A percentile compares a stretch with the other conserved stretches of the same genome.
phyloP scores from a whole-genome alignment of 2,888 invertebrate genomes.

The Lochmaea crataegi region DNA sequence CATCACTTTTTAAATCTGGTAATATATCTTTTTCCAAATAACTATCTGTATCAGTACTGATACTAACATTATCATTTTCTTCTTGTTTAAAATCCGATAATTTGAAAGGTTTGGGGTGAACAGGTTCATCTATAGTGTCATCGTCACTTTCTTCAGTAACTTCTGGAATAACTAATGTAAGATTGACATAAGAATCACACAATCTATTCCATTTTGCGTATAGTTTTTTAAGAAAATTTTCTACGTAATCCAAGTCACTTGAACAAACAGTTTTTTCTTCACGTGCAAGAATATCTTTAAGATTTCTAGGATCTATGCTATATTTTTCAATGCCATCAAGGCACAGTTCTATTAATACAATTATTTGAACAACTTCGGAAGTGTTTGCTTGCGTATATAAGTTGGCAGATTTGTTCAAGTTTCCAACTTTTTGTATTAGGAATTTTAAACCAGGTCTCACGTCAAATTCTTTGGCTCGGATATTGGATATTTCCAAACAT shows the following conservation, averaged over 20 bases:
- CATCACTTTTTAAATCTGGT: constrained; percentile 62
- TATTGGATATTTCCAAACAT: constrained; percentile 85
- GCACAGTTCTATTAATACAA: constrained; percentile 87
- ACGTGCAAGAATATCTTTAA: constrained; percentile 70
- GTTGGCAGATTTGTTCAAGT: constrained; percentile 87
- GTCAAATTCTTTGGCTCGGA: constrained; percentile 88
- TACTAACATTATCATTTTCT: constrained; percentile 60
- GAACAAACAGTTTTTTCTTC: constrained; percentile 61
- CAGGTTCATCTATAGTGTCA: constrained; percentile 33
- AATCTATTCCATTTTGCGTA: constrained; percentile 63
- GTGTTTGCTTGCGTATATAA: constrained; percentile 93
- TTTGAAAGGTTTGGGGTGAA: constrained; percentile 62
- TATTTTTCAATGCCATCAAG: constrained; percentile 77
- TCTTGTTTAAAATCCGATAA: constrained; percentile 70
- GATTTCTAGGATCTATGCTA: constrained; percentile 71
- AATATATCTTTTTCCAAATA: constrained; percentile 62
- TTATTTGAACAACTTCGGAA: constrained; percentile 90
- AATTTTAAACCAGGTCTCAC: constrained; percentile 92
- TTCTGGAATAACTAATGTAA: constrained; percentile 61
- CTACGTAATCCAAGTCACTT: constrained; percentile 61
- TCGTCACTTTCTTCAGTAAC: constrained; percentile 53
- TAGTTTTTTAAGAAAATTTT: constrained; percentile 61
- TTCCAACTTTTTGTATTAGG: constrained; percentile 91
- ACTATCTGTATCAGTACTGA: constrained; percentile 62
- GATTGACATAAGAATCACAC: constrained; percentile 62